phyloP scores from a whole-genome alignment of 53 echinoderm and acorn worm species.

The Actinopyga echinites region DNA sequence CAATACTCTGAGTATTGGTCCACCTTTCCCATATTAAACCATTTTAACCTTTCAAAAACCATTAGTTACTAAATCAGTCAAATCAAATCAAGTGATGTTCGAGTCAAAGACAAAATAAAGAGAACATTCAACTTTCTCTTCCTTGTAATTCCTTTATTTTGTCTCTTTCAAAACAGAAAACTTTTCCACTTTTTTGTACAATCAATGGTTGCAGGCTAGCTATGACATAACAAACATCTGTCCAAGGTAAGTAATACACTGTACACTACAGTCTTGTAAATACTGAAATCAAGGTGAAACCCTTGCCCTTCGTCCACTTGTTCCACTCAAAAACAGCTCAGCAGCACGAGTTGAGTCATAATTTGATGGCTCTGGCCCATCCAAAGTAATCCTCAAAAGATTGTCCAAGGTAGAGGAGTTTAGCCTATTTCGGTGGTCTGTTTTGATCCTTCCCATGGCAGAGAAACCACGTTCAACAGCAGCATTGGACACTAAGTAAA shows the following conservation, averaged over 20 bases:
- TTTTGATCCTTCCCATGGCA: constrained; percentile 30
- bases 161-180: no score
- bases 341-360: constrained; percentile 26
- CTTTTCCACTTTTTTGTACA: no score
- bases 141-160: no score
- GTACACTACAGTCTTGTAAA: no score
- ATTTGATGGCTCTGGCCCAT: not conserved
- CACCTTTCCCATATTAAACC: not conserved
- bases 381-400: constrained; percentile 11
- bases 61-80: not conserved
- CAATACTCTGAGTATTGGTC: not conserved
- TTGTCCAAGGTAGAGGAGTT: not conserved
- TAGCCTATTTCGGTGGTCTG: constrained; percentile 22
- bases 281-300: no score
- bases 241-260: no score
- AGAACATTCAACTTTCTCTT: no score
- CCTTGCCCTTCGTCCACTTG: no score
- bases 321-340: not conserved
- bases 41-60: not conserved
- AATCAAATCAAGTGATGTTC: not conserved
- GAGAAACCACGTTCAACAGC: constrained; percentile 23
- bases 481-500: constrained; percentile 26
- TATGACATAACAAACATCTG: not conserved
- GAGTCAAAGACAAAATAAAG: not conserved
- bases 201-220: not conserved